Base-by-base conservation (phyloP, 2,888 invertebrate genomes). In the Ceramica pisi region DNA sequence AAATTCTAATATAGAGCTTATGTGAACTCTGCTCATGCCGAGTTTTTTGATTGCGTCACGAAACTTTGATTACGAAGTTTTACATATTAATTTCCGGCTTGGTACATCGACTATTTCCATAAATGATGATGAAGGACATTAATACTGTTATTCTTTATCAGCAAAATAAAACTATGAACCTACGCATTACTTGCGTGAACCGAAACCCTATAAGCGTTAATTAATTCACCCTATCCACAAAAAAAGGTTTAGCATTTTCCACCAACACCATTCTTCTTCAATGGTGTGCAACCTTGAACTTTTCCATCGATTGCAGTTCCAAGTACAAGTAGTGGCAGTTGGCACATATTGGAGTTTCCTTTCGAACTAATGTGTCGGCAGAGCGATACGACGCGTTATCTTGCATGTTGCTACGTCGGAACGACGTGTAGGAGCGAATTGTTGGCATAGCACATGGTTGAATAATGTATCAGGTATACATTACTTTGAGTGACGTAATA, bases 281-380 rank as follows among this genome's bases (percentile, higher is more conserved):
- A 80, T 80, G 66, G 74, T 46, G 59, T 48, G 61, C 83, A 62
- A 75, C 89, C 89, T 89, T 89, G 89, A 89, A 84, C 87, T 84
- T 80, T 75, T 10, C 38, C 75, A 89, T 88, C 84, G 88, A 88
- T 89, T 89, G 85, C 80, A 82, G 79, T 84, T 87, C 86, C 70
- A 64, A 66, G 79, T 83, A 86, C 35, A 63, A 72, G 55, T 31
- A 81, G 78, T 80, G 59, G 79, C 21, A 57, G 38, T 57, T 57
- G 57, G 57, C 67, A 78, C 56, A 82, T 77, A 81, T 83, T 78
- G 66, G 59, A 76, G 63, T 69, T 78, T 82, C 71, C 73, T 81
- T 83, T 79, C 41, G 74, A 77, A 51, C 38, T 67, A 79, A 62
- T 67, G 75, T 73, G 70, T 57, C 57, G 64, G 69, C 71, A 38